A percentile compares a stretch with the other conserved stretches of the same genome.
These are phyloP conservation scores for Hirtodrosophila confusa DNA, from an alignment of 2,888 invertebrate genomes.

Conservation along the genomic window DNA sequence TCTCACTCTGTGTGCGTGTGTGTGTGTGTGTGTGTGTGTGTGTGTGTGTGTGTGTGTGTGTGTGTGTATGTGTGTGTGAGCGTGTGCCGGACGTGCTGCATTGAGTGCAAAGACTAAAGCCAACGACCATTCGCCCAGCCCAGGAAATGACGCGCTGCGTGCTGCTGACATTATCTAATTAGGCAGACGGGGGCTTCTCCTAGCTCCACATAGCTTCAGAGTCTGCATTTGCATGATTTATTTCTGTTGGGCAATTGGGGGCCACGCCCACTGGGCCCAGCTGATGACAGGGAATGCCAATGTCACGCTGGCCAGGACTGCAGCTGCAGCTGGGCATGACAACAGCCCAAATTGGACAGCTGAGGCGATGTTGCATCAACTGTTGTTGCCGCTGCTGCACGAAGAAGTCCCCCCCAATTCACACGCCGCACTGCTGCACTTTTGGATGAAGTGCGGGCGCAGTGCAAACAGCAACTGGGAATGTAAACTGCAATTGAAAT, in stretches of 20 bases:
- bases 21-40: neutral
- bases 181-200: constrained; percentile 52
- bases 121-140: constrained; percentile 4
- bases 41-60: constrained; percentile 2
- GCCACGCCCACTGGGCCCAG: constrained; percentile 3
- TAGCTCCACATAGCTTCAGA: neutral
- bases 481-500: constrained; percentile 55
- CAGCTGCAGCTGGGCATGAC: constrained; percentile 15
- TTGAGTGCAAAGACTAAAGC: constrained; percentile 21
- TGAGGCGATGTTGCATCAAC: constrained; percentile 18
- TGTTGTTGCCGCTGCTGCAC: constrained; percentile 10
- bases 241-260: constrained; percentile 24
- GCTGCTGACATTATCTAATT: constrained; percentile 80
- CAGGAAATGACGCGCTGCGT: constrained; percentile 57
- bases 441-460: too few relatives aligned
- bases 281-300: constrained; percentile 64
- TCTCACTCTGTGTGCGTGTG: neutral
- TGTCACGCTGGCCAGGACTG: constrained; percentile 49
- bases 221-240: constrained; percentile 59
- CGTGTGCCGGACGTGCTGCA: constrained; percentile 19
- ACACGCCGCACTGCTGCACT: too few relatives aligned
- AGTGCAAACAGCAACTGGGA: constrained; percentile 9
- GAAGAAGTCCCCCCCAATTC: neutral
- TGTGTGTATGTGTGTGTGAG: constrained; percentile 4
- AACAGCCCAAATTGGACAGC: constrained; percentile 30